Percentiles rank a stretch among this genome's conserved stretches.
Evolutionary conservation across 2,113 vertebrate genomes (phyloP).

Genomic region (Physeter macrocephalus): DNA sequence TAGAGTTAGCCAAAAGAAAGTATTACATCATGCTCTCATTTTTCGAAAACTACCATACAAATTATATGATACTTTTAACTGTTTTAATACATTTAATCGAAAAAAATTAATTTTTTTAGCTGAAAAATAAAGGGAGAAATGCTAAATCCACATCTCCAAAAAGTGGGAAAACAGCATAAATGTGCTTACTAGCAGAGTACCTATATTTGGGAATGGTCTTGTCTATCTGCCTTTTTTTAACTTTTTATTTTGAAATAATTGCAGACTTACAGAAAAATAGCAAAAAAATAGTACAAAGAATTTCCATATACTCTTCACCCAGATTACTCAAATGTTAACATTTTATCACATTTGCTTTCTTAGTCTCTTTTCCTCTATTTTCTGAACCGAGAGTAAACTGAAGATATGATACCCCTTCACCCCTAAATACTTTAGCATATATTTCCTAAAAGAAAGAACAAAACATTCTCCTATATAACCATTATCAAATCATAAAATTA

Average conservation of each 20-base stretch:
- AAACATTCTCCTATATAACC: not conserved
- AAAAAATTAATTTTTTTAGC: not conserved
- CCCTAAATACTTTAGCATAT: not conserved
- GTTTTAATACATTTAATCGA: not conserved
- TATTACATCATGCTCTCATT: not conserved
- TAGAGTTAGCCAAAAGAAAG: not conserved
- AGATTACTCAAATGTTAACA: not conserved
- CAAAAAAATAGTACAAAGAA: not conserved
- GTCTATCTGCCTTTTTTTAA: not conserved
- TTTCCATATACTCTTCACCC: not conserved
- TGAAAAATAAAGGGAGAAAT: constrained; percentile 6
- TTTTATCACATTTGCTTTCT: not conserved
- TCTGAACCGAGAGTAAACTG: constrained; percentile 2
- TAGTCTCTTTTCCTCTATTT: not conserved
- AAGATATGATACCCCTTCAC: not conserved
- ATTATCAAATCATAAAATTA: not conserved
- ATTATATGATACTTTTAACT: not conserved
- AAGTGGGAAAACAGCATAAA: not conserved
- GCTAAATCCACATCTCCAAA: not conserved
- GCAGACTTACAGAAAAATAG: not conserved
- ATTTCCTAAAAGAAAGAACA: not conserved
- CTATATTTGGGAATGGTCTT: not conserved
- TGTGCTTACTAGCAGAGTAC: not conserved
- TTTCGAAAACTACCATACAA: not conserved
- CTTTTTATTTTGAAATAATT: constrained; percentile 12